Conservation (phyloP, 2,797 vertebrate species). For the Myotis daubentonii region DNA sequence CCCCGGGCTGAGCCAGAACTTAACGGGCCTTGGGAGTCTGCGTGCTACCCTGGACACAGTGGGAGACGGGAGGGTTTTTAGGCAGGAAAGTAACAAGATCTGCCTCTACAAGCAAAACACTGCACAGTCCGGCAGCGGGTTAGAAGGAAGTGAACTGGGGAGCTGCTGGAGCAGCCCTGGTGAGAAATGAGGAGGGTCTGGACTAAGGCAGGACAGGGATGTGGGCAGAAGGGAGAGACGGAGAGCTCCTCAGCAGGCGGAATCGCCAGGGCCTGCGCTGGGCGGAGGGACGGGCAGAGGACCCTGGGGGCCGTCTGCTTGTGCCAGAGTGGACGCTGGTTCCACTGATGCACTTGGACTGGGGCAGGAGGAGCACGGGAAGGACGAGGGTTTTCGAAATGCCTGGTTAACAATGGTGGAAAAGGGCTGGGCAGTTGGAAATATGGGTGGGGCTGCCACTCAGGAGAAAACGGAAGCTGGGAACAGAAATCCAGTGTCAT, state of each 20-base stretch:
- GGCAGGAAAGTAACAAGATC: background rate
- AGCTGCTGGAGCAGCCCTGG: background rate
- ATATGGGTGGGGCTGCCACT: background rate
- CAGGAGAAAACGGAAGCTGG: background rate
- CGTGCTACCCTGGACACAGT: background rate
- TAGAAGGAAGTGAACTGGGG: background rate
- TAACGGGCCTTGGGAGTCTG: background rate
- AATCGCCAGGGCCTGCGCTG: fast-evolving
- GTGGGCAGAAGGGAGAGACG: background rate
- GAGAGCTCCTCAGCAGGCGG: background rate
- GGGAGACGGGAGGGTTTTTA: background rate
- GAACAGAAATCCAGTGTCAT: background rate
- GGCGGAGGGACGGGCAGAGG: background rate
- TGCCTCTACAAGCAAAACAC: background rate
- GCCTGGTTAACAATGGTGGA: too few species aligned
- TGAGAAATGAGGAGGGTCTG: background rate
- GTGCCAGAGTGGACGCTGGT: background rate
- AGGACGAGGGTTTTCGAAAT: too few species aligned
- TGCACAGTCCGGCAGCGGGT: background rate
- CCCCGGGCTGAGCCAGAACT: background rate
- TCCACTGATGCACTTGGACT: background rate
- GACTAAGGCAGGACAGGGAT: background rate
- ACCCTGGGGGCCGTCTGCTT: background rate
- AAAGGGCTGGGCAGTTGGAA: background rate
- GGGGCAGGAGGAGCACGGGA: background rate